Evolutionary conservation across 2,797 vertebrate genomes (phyloP).

Genomic region (Microcaecilia unicolor): DNA sequence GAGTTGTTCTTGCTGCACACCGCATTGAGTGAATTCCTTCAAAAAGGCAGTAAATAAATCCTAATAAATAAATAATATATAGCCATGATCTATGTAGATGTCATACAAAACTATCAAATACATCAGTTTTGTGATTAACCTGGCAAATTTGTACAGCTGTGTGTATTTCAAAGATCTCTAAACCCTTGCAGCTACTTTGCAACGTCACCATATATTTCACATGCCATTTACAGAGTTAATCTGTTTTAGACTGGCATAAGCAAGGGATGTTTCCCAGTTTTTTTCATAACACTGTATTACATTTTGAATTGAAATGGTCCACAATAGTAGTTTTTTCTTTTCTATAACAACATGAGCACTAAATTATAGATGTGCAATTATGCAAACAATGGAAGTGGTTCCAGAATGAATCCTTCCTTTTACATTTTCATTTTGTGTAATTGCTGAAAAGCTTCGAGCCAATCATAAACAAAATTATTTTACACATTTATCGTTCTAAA

Average conservation of each 20-base stretch:
- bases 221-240: constrained; percentile 39
- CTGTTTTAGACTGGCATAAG: constrained; percentile 30
- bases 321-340: constrained; percentile 53
- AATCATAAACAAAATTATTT: constrained; percentile 94
- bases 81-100: too few species aligned
- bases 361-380: constrained; percentile 83
- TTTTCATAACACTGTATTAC: constrained; percentile 46
- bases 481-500: constrained; percentile 81
- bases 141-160: too few species aligned
- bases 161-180: too few species aligned
- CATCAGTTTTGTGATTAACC: too few species aligned
- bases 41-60: too few species aligned
- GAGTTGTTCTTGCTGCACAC: too few species aligned
- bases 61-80: too few species aligned
- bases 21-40: too few species aligned
- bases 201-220: too few species aligned
- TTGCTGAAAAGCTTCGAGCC: constrained; percentile 85
- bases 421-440: constrained; percentile 91
- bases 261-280: constrained; percentile 28
- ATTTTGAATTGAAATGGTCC: constrained; percentile 54
- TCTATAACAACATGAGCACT: constrained; percentile 57
- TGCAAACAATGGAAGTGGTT: constrained; percentile 88
- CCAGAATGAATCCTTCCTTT: constrained; percentile 78
- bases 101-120: too few species aligned
- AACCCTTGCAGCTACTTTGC: too few species aligned